Base-by-base conservation (phyloP, 2,888 invertebrate species). In the Lottia scabra region DNA sequence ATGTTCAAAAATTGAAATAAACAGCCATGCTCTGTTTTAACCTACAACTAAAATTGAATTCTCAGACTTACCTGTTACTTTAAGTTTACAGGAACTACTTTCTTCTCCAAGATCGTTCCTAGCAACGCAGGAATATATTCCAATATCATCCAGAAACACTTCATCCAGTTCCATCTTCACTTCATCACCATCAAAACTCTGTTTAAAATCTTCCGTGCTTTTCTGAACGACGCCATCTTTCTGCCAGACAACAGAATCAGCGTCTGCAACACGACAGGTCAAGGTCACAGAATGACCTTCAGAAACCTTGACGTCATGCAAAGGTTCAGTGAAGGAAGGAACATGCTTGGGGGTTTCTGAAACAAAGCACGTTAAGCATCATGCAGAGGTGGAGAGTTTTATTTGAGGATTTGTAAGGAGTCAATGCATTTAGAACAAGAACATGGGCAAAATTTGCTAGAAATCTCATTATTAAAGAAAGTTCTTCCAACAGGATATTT, bases 111-210 rank as follows among this genome's bases (percentile, higher is more conserved):
- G 67, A 5, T 73, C 74, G 70, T 83, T 85, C 46, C 78, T 78
- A 38, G 83, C 78, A 38, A 80, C 77, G 71, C 85, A 85, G 8
- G 80, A 67, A 74, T 84, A 84, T 48, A 78, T 79, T 23, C 85
- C 85, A 63, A 70, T 73, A 71, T 85, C 85, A 48, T 85, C 85
- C 5, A 83, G 75, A 65, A 82, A 84, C 10, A 85, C 78, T 68
- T 85, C 86, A 8, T 67, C 77, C 26, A 86, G 83, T 70, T 83
- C 82, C 62, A 86, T 75, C 43, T 78, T 75, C 4, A 84, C 85
- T 23, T 71, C 75, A 0, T 71, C 56, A 15, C 83, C 84, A 70
- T 83, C 83, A 72, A 81, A 84, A 10, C 80, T 82, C 78, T 86
- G 85, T 72, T 78, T 80, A 78, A 85, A 81, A 72, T 85, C 84